Evolutionary conservation across 1,140 invertebrate genomes (phyloP), one percentile per base, ranked within the genome.

Genomic region (Contarinia nasturtii): DNA sequence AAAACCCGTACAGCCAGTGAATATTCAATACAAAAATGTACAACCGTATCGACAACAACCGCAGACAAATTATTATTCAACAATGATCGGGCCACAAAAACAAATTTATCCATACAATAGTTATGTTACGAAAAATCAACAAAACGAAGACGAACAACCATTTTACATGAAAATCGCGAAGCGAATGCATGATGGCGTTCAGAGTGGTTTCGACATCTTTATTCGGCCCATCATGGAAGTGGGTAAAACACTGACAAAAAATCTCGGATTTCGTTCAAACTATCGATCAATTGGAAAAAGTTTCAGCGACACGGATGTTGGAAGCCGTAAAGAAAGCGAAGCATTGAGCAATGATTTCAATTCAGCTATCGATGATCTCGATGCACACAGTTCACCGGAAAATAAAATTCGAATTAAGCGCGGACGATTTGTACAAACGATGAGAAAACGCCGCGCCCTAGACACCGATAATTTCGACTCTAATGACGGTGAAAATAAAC

Each of bases 231-330:
- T 80, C 2, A 72, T 82, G 0, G 81, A 84, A 62, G 81, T 80
- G 0, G 80, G 80, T 0, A 77, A 82, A 2, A 82, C 83, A 61
- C 82, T 82, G 45, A 77, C 77, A 2, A 69, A 80, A 47, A 85
- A 83, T 57, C 62, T 83, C 8, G 82, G 82, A 4, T 63, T 83
- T 2, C 70, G 74, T 2, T 27, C 27, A 10, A 27, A 27, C 27
- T 5, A 27, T 27, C 27, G 27, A 10, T 27, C 27, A 27, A 27
- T 27, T 3, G 27, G 76, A 85, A 52, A 82, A 81, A 56, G 68
- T 84, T n/a, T 80, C 77, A 27, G 27, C 27, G 4, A 27, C 27
- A 27, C 27, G 4, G 27, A 27, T 27, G 7, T 69, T 75, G 0
- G 14, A n/a, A n/a, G 68, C 62, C n/a, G 56, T 59, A 18, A 37